Evolutionary conservation across 1,140 invertebrate genomes (phyloP), one percentile per base, ranked within the genome.

Genomic region (Triops longicaudatus): DNA sequence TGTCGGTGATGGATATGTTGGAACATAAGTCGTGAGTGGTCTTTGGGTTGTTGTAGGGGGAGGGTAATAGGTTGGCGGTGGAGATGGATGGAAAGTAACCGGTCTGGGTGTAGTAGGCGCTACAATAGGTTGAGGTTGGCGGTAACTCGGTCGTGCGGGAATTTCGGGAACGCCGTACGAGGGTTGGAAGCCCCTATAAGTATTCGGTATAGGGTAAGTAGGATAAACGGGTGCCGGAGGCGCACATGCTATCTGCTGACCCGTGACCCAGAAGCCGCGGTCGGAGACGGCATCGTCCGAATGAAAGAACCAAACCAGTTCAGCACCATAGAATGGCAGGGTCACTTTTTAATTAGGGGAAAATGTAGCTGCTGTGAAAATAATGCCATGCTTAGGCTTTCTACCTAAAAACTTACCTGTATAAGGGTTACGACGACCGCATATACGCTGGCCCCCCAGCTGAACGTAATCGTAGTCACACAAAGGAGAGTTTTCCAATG

Each of bases 261-360:
- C 80, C 17, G 76, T 74, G 26, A 81, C 73, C 43, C 72, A 74
- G 44, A 81, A 81, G 2, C 80, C 80, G 12, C 78, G 78, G 42
- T 77, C 79, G 44, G 71, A 73, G 26, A 73, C 63, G 22, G 14
- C 31, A 26, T 41, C 31, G 71, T 81, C 79, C 7, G 75, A 76
- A 26, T 79, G 74, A 76, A 81, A 81, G 37, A 76, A 71, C 22
- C 80, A 78, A 12, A 76, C 37, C 37, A 76, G 31, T 37, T 78
- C 78, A 73, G 17, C 12, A 31, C 77, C 73, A 26, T 63, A 78
- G 72, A 76, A 79, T 42, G 73, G 42, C 74, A 79, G 74, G 28
- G 74, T 78, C 26, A 74, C 77, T 78, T 28, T 1, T 71, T 42
- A 28, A 78, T 12, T 31, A 71, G 71, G 10, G 12, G 14, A 78